A percentile compares a stretch with the other conserved stretches of the same genome.
phyloP scores from a whole-genome alignment of 2,113 vertebrate species.

The Phalacrocorax brasilianus region DNA sequence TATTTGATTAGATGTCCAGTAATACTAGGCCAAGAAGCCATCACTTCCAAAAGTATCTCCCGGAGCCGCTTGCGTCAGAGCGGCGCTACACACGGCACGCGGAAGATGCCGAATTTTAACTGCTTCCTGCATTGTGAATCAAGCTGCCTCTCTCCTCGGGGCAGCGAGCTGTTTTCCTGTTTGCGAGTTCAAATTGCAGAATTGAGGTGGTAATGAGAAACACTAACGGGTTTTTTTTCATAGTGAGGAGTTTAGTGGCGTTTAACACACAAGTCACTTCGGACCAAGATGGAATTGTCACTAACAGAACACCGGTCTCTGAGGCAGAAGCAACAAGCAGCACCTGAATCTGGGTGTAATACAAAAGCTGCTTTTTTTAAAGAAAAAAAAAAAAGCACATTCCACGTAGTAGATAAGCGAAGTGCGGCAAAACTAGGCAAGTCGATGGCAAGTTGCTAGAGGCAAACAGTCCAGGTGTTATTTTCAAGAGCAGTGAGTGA shows the following conservation, averaged over 20 bases:
- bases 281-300: neutral
- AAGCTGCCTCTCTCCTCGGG: neutral
- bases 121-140: neutral
- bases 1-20: neutral
- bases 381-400: slow-evolving; percentile 70
- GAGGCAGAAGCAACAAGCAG: slow-evolving; percentile 36
- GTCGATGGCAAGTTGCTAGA: slow-evolving; percentile 18
- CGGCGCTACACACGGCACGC: neutral
- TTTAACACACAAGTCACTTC: slow-evolving; percentile 26
- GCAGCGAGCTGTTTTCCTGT: neutral
- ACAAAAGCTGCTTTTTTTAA: slow-evolving; percentile 66
- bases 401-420: slow-evolving; percentile 69
- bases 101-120: neutral
- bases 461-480: slow-evolving; percentile 70
- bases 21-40: slow-evolving; percentile 26
- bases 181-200: neutral
- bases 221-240: slow-evolving; percentile 1
- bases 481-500: slow-evolving; percentile 69
- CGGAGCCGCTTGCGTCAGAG: neutral
- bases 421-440: neutral
- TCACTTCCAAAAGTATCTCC: slow-evolving; percentile 12
- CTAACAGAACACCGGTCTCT: neutral
- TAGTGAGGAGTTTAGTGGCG: neutral
- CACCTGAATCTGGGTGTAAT: slow-evolving; percentile 5
- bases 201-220: neutral